These are phyloP conservation scores for Andrena minutula DNA, from an alignment of 2,888 invertebrate species.

Conservation along the genomic window DNA sequence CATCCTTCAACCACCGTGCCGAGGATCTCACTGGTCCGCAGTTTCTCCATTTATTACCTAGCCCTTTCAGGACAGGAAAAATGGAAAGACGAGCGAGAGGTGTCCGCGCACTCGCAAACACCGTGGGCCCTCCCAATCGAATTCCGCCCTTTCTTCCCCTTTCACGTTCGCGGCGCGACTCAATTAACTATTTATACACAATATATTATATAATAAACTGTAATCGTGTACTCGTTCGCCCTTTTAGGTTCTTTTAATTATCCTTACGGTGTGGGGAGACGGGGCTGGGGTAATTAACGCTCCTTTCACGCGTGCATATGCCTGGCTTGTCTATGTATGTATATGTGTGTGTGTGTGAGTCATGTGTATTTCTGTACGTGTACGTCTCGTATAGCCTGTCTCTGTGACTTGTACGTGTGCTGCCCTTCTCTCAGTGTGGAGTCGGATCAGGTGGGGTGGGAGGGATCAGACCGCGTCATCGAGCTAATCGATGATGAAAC, in stretches of 20 bases:
- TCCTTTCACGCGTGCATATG: conserved; percentile 29
- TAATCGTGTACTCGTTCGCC: conserved; percentile 79
- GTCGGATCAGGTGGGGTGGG: conserved; percentile 46
- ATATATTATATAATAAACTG: conserved; percentile 84
- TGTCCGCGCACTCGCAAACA: conserved; percentile 30
- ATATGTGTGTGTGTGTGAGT: neutral
- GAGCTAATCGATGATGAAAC: conserved; percentile 54
- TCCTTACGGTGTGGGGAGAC: conserved; percentile 65
- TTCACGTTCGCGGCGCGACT: conserved; percentile 76
- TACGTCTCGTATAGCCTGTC: conserved; percentile 12
- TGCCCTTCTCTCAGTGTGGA: conserved; percentile 21
- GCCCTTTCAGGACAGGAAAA: conserved; percentile 23
- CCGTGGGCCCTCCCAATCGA: conserved; percentile 67
- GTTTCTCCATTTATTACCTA: conserved; percentile 43
- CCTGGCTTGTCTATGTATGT: neutral
- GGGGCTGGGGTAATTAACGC: conserved; percentile 50
- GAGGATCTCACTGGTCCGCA: conserved; percentile 54
- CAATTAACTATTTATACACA: conserved; percentile 85
- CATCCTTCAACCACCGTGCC: conserved; percentile 3
- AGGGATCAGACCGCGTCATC: conserved; percentile 60
- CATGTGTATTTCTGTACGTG: conserved; percentile 19
- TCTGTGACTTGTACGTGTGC: conserved; percentile 29
- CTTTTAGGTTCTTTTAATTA: conserved; percentile 66
- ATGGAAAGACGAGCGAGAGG: conserved; percentile 43
- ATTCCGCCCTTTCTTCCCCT: conserved; percentile 55